Percentiles rank a stretch among this genome's conserved stretches.
phyloP scores from a whole-genome alignment of 2,888 invertebrate species.

The Sesia apiformis region DNA sequence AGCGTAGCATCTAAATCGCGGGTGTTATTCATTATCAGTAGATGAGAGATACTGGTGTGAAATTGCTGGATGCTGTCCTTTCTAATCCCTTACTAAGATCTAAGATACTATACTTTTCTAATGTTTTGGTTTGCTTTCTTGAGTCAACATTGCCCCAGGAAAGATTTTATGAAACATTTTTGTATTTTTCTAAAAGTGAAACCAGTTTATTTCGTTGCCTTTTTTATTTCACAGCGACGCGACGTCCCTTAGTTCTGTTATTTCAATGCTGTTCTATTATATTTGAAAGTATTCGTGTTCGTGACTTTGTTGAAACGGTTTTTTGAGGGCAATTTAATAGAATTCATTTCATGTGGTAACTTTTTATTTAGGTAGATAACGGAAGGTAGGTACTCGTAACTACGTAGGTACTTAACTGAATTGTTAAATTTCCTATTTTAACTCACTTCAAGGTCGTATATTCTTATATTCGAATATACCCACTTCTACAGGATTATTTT shows the following conservation, averaged over 20 bases:
- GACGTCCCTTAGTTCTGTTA: background rate
- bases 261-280: slow-evolving; percentile 2
- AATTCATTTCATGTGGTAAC: background rate
- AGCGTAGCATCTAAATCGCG: slow-evolving; percentile 19
- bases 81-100: background rate
- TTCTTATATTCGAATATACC: too few relatives aligned
- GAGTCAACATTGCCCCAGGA: slow-evolving; percentile 14
- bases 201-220: slow-evolving; percentile 4
- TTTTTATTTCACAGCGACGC: background rate
- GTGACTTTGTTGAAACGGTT: slow-evolving; percentile 2
- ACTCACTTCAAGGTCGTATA: too few relatives aligned
- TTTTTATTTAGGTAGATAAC: too few relatives aligned
- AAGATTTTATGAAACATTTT: slow-evolving; percentile 12
- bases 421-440: too few relatives aligned
- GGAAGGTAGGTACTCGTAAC: too few relatives aligned
- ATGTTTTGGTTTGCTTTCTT: slow-evolving; percentile 13
- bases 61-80: slow-evolving; percentile 9
- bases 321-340: slow-evolving; percentile 7
- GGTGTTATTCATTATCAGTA: slow-evolving; percentile 20
- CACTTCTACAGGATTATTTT: background rate
- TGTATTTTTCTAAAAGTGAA: slow-evolving; percentile 6
- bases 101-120: slow-evolving; percentile 2
- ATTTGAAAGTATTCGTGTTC: slow-evolving; percentile 7
- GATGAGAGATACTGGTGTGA: slow-evolving; percentile 4
- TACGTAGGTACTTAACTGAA: too few relatives aligned